These are phyloP conservation scores for Malurus melanocephalus DNA, from an alignment of 2,113 vertebrate species.

Conservation along the genomic window DNA sequence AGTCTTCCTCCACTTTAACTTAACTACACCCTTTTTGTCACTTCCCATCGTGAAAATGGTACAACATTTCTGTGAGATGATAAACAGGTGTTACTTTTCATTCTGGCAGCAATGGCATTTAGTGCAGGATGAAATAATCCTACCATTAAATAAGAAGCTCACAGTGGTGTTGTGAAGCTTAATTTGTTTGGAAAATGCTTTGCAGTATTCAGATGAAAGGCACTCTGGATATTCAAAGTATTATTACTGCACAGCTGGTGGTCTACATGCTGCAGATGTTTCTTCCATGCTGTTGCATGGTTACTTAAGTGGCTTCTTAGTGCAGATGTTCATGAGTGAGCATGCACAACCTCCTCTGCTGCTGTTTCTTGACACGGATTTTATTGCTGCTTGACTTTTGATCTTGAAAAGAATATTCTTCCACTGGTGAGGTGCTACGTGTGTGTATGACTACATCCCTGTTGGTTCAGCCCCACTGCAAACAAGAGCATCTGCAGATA, in stretches of 20 bases:
- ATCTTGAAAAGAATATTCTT: constrained; percentile 51
- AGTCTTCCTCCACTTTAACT: neutral
- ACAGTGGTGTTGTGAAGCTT: constrained; percentile 45
- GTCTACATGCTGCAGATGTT: constrained; percentile 40
- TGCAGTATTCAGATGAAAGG: constrained; percentile 62
- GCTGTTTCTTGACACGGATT: constrained; percentile 46
- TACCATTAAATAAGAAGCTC: constrained; percentile 47
- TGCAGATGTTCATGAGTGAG: constrained; percentile 43
- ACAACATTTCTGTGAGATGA: neutral
- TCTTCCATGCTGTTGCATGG: constrained; percentile 46
- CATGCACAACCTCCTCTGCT: constrained; percentile 2
- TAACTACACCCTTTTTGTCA: neutral
- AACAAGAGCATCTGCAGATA: constrained; percentile 51
- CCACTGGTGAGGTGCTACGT: constrained; percentile 19
- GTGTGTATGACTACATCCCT: constrained; percentile 19
- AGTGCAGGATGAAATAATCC: constrained; percentile 51
- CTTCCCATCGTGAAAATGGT: constrained; percentile 1
- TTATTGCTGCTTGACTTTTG: constrained; percentile 68
- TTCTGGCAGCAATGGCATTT: constrained; percentile 4
- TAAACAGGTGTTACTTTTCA: constrained; percentile 60
- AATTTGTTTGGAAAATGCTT: constrained; percentile 64
- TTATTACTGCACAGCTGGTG: constrained; percentile 40
- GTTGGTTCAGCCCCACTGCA: constrained; percentile 27
- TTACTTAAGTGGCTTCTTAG: constrained; percentile 41
- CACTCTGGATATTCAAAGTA: constrained; percentile 48